A percentile compares a stretch with the other conserved stretches of the same genome.
These are phyloP conservation scores for Seriola quinqueradiata DNA, from an alignment of 2,113 vertebrate species.

Conservation along the genomic window DNA sequence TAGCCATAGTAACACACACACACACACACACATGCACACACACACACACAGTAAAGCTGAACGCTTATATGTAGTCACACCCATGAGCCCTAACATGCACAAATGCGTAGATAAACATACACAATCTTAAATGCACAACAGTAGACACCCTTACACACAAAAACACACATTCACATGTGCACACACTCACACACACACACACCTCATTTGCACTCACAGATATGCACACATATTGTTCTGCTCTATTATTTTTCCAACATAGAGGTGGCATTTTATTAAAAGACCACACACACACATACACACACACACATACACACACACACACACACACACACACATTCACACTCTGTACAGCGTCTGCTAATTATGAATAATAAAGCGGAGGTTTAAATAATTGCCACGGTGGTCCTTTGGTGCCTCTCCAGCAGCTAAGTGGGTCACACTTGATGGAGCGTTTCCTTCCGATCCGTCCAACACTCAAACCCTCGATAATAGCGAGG, in stretches of 20 bases:
- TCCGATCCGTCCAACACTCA: constrained; percentile 66
- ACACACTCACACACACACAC: background rate
- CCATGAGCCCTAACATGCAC: too few relatives aligned
- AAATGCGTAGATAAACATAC: too few relatives aligned
- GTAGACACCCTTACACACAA: background rate
- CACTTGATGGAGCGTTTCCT: constrained; percentile 76
- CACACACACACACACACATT: constrained; percentile 19
- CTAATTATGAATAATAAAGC: constrained; percentile 86
- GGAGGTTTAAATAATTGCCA: constrained; percentile 81
- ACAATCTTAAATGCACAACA: too few relatives aligned
- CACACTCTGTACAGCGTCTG: constrained; percentile 50
- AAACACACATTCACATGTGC: background rate
- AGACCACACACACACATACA: constrained; percentile 1
- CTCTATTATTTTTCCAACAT: constrained; percentile 45
- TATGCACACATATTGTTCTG: constrained; percentile 44
- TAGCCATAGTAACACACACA: too few relatives aligned
- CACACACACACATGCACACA: background rate
- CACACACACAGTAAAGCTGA: background rate
- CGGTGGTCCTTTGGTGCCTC: constrained; percentile 77
- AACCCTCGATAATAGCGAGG: constrained; percentile 57
- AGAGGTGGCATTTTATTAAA: constrained; percentile 44
- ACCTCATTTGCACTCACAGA: constrained; percentile 11
- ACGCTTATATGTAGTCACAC: too few relatives aligned
- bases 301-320: constrained; percentile 7
- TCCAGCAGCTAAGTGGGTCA: constrained; percentile 83